Conservation (phyloP, 2,888 invertebrate species). For the Macrosoma leucophasiata region DNA sequence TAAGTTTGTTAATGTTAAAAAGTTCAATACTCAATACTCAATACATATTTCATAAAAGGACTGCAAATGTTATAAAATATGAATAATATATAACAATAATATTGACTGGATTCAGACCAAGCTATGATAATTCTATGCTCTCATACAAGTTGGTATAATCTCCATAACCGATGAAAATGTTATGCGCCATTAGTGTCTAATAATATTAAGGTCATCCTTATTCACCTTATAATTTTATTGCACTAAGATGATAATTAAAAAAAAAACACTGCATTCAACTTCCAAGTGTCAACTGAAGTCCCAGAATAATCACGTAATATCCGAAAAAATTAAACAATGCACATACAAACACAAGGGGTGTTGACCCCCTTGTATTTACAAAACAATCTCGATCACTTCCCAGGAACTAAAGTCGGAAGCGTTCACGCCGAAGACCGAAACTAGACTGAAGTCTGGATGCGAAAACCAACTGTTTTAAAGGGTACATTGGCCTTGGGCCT, state of each 20-base stretch:
- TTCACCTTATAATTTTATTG: conserved; percentile 1
- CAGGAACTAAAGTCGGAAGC: conserved; percentile 40
- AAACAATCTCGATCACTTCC: conserved; percentile 41
- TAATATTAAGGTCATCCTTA: conserved; percentile 6
- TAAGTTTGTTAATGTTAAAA: too few species aligned
- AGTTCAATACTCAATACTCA: too few species aligned
- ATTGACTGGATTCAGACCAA: too few species aligned
- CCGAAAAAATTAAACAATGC: conserved; percentile 8
- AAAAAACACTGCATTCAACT: conserved; percentile 2
- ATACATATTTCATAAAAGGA: too few species aligned
- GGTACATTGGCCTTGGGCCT: conserved; percentile 60
- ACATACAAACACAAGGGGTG: conserved; percentile 37
- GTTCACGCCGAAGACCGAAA: conserved; percentile 56
- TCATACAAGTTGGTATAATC: too few species aligned
- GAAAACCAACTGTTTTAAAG: conserved; percentile 62
- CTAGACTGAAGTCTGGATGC: conserved; percentile 68
- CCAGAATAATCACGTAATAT: conserved; percentile 6
- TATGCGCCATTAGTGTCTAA: too few species aligned
- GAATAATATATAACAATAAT: too few species aligned
- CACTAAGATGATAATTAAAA: conserved; percentile 2
- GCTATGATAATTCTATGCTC: too few species aligned
- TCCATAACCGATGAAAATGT: too few species aligned
- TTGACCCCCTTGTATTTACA: conserved; percentile 58
- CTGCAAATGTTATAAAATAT: too few species aligned
- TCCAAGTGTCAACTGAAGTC: neutral